A percentile compares a stretch with the other conserved stretches of the same genome.
phyloP scores from a whole-genome alignment of 2,113 vertebrate genomes.

The Colinus virginianus region DNA sequence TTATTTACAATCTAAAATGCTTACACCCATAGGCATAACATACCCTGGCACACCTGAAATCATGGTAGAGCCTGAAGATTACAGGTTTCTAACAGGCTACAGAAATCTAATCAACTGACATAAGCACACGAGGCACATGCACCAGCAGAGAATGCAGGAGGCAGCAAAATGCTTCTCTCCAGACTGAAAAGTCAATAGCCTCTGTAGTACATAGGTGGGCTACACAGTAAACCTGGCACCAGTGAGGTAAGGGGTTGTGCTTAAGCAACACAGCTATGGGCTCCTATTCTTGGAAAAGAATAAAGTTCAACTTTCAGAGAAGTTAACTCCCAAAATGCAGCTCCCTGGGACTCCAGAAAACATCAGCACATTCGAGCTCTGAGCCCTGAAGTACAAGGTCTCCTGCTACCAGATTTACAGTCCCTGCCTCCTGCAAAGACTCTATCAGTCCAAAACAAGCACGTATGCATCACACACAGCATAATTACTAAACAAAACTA shows the following conservation, averaged over 20 bases:
- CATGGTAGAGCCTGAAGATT: neutral
- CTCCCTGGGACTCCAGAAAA: neutral
- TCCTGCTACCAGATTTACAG: no score
- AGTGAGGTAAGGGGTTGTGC: neutral
- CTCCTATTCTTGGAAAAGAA: neutral
- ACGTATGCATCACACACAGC: accelerated
- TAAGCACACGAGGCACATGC: neutral
- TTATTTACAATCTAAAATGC: conserved; percentile 34
- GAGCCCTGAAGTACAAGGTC: neutral
- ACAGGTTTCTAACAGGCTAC: conserved; percentile 28
- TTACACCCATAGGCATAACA: conserved; percentile 31
- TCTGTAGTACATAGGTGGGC: accelerated
- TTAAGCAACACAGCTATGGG: neutral
- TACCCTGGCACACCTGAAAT: neutral
- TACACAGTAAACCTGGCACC: neutral
- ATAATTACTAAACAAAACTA: accelerated
- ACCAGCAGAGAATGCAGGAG: conserved; percentile 4
- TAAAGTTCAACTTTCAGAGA: neutral
- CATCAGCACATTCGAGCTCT: neutral
- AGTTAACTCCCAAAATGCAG: neutral
- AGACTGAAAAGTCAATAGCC: neutral
- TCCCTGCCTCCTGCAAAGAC: neutral
- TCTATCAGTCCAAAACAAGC: neutral
- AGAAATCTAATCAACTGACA: conserved; percentile 31
- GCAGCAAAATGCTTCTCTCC: neutral